Evolutionary conservation across 2,888 invertebrate species (phyloP), one percentile per base, ranked within the genome.

Genomic region (Galeopsomyia nigrocyanea): DNA sequence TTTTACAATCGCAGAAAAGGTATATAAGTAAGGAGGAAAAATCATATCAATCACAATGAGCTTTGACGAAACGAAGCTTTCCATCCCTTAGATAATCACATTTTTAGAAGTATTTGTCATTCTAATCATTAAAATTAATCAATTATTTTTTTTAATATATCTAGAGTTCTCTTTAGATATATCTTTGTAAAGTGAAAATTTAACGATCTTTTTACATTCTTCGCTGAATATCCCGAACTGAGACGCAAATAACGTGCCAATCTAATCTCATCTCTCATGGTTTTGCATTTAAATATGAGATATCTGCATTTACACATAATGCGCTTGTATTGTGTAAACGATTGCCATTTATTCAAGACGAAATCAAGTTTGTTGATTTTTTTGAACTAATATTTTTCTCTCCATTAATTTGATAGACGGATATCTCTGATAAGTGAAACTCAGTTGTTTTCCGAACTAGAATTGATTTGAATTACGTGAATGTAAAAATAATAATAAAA

Each of bases 261-360:
- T 56, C 16, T 71, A 63, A 51, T 26, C 66, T 62, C 57, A 65
- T 65, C 56, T 61, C 63, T 68, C n/a, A 70, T 71, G 55, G 22
- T 71, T 74, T 26, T 71, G 75, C 75, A 75, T 76, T 76, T 75
- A 69, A 73, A 47, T 3, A 46, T 21, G 22, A 58, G 19, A 70
- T 61, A 56, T 70, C 39, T 74, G 74, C 74, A 74, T 74, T 74
- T 74, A 74, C 26, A 57, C 57, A 19, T 46, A 65, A 69, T 53
- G 57, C 53, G 58, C 71, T 56, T 71, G 62, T 69, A 63, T 61
- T 50, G 16, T 56, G 39, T 63, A 58, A 66, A 62, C 19, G n/a
- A 39, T 63, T 58, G 56, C 21, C 16, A 22, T 63, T 68, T 74
- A 39, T 64, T 68, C 16, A 60, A 64, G 9, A 64, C 6, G 26